Percentiles rank a stretch among this genome's conserved stretches.
Evolutionary conservation across 2,888 invertebrate genomes (phyloP).

Genomic region (Drosophila rubida): DNA sequence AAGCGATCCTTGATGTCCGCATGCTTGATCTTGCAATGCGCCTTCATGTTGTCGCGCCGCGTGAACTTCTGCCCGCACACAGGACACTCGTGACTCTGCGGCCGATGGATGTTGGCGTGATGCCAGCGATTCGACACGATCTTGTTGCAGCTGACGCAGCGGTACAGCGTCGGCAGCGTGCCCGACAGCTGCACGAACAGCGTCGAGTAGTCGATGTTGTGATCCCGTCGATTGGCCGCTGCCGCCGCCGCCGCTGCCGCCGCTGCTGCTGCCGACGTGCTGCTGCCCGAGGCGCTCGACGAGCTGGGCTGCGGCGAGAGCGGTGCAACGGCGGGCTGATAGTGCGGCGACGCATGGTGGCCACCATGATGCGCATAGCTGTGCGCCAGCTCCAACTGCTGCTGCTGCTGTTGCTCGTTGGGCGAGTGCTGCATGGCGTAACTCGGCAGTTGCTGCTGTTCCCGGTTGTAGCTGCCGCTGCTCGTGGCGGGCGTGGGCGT

Average conservation of each 20-base stretch:
- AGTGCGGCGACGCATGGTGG: conserved; percentile 55
- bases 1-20: conserved; percentile 85
- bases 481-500: conserved; percentile 61
- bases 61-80: conserved; percentile 87
- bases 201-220: conserved; percentile 85
- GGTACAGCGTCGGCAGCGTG: conserved; percentile 85
- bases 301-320: conserved; percentile 67
- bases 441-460: conserved; percentile 56
- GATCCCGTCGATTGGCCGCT: conserved; percentile 84
- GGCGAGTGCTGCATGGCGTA: conserved; percentile 59
- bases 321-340: conserved; percentile 52
- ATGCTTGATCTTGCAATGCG: conserved; percentile 88
- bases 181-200: conserved; percentile 85
- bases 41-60: conserved; percentile 88
- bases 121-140: conserved; percentile 88
- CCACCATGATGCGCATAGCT: conserved; percentile 50
- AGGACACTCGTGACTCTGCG: conserved; percentile 87
- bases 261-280: conserved; percentile 67
- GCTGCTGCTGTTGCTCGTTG: conserved; percentile 24
- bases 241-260: conserved; percentile 76
- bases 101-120: conserved; percentile 87
- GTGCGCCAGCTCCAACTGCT: conserved; percentile 54
- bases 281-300: conserved; percentile 55
- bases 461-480: conserved; percentile 46
- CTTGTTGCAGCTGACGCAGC: conserved; percentile 87